phyloP scores from a whole-genome alignment of 2,797 vertebrate genomes.

The Limnodromus scolopaceus region DNA sequence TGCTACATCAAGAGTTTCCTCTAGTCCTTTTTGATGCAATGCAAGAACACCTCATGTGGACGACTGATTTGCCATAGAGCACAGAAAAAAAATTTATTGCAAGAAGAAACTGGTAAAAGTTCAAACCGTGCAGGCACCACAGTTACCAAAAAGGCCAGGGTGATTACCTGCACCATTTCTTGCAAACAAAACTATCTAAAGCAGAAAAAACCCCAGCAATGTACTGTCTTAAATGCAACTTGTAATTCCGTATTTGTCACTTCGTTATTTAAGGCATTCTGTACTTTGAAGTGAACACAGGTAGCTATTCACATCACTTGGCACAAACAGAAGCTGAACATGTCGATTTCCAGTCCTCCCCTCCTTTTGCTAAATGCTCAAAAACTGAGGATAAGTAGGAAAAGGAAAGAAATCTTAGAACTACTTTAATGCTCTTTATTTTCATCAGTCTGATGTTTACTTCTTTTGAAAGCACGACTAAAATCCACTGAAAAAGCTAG shows the following conservation, averaged over 20 bases:
- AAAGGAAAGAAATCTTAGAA: neutral
- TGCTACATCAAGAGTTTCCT: neutral
- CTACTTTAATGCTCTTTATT: neutral
- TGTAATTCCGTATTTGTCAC: neutral
- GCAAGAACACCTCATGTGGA: neutral
- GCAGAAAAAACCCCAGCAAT: neutral
- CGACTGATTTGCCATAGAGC: neutral
- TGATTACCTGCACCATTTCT: neutral
- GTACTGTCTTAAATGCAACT: neutral
- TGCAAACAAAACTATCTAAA: neutral
- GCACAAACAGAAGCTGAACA: neutral
- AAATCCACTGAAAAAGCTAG: neutral
- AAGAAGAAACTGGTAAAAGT: neutral
- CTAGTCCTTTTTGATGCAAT: neutral
- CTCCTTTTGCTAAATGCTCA: neutral
- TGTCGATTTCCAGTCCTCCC: neutral
- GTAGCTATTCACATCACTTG: neutral
- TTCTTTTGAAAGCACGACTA: neutral
- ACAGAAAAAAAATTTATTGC: neutral
- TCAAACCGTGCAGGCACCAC: neutral
- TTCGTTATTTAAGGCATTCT: neutral
- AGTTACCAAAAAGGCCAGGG: neutral
- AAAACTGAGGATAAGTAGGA: neutral
- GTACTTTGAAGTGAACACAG: neutral
- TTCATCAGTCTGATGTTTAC: neutral